phyloP scores from a whole-genome alignment of 2,113 vertebrate species.

The Serinus canaria region DNA sequence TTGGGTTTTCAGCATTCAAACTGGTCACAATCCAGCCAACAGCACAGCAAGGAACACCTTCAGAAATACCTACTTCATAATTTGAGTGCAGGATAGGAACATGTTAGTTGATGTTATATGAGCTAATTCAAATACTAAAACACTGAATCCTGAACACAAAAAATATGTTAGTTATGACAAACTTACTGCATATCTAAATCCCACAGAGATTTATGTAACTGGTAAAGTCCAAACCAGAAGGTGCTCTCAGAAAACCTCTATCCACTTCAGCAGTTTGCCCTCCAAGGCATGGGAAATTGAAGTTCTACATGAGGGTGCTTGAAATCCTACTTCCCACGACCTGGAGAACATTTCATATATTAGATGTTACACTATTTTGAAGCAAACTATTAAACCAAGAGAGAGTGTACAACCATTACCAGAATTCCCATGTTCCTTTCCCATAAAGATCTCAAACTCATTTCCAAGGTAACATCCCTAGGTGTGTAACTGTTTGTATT shows the following conservation, averaged over 20 bases:
- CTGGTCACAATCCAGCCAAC: not conserved
- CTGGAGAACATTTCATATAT: not conserved
- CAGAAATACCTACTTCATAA: not conserved
- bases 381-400: not conserved
- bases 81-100: not conserved
- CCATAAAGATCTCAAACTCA: not conserved
- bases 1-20: not conserved
- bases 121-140: not conserved
- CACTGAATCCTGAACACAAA: not conserved
- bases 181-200: not conserved
- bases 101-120: not conserved
- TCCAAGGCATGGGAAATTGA: not conserved
- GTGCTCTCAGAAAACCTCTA: not conserved
- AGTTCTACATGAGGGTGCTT: not conserved
- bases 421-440: not conserved
- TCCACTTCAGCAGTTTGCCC: not conserved
- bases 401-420: not conserved
- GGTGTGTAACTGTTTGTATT: not conserved
- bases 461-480: not conserved
- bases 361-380: not conserved
- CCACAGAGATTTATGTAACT: not conserved
- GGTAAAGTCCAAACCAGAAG: not conserved
- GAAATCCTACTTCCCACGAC: not conserved
- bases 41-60: not conserved
- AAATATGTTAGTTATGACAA: not conserved